These are phyloP conservation scores for Parnassius smintheus DNA, from an alignment of 2,888 invertebrate genomes.

Conservation along the genomic window DNA sequence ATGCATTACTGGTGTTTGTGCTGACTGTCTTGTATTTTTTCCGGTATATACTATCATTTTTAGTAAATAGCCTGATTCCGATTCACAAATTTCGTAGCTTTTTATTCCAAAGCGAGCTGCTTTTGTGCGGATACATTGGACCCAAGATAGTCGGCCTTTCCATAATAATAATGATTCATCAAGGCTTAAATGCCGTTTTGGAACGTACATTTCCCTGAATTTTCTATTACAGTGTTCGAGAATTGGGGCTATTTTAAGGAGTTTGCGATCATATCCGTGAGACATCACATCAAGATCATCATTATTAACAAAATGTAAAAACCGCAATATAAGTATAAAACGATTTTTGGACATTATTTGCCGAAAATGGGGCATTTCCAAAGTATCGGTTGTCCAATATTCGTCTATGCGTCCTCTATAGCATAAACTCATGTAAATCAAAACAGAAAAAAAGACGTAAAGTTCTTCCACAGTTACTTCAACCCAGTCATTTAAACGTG, in stretches of 20 bases:
- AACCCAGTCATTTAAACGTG: too few species aligned
- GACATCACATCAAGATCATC: background rate
- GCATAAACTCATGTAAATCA: too few species aligned
- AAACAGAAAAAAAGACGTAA: too few species aligned
- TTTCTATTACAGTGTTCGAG: background rate
- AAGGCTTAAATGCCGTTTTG: conserved; percentile 1
- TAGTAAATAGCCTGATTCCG: background rate
- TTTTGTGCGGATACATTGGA: background rate
- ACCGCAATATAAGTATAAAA: conserved; percentile 1
- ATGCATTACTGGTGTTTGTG: background rate
- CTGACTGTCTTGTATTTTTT: background rate
- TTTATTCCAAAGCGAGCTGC: background rate
- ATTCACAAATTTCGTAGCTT: conserved; percentile 2
- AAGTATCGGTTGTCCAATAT: too few species aligned
- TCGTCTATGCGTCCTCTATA: too few species aligned
- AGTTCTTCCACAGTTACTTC: too few species aligned
- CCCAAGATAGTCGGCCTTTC: background rate
- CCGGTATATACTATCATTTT: background rate
- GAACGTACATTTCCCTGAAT: background rate
- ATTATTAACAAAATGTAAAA: conserved; percentile 1
- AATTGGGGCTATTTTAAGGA: background rate
- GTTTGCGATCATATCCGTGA: background rate
- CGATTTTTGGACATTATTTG: background rate
- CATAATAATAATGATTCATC: background rate
- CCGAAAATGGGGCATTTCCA: too few species aligned